Percentiles rank a stretch among this genome's conserved stretches.
Conservation (phyloP, 2,113 vertebrate species). For the Phylloscopus trochilus region DNA sequence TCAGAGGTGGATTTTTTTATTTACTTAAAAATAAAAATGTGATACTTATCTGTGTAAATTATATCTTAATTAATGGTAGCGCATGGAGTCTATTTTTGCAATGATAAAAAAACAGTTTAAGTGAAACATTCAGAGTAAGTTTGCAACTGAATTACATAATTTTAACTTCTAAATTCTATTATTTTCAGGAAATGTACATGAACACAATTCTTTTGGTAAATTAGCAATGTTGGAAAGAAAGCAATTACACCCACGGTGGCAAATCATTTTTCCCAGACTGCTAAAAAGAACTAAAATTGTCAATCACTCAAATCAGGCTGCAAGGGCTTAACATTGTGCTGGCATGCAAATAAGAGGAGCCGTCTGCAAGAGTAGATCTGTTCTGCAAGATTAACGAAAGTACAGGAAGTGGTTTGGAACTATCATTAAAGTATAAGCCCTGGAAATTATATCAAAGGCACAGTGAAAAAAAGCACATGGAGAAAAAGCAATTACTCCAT, state of each 20-base stretch:
- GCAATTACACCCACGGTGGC: slow-evolving; percentile 28
- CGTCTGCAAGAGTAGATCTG: slow-evolving; percentile 25
- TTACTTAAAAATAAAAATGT: not conserved
- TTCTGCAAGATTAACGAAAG: not conserved
- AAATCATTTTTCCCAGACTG: slow-evolving; percentile 51
- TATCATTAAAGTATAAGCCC: slow-evolving; percentile 16
- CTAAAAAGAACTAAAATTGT: slow-evolving; percentile 47
- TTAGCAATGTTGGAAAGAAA: slow-evolving; percentile 39
- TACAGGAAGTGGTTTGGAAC: not conserved
- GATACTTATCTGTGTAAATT: not conserved
- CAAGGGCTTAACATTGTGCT: slow-evolving; percentile 38
- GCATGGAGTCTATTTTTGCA: not conserved
- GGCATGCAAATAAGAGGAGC: slow-evolving; percentile 27
- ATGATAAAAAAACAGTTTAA: not conserved
- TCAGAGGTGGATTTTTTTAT: not conserved
- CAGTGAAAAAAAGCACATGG: not conserved
- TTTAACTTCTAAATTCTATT: slow-evolving; percentile 28
- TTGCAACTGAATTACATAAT: slow-evolving; percentile 11
- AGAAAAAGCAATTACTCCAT: not conserved
- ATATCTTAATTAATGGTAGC: not conserved
- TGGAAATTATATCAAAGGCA: not conserved
- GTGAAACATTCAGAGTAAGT: not conserved
- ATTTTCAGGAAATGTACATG: not conserved
- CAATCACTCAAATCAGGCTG: slow-evolving; percentile 34
- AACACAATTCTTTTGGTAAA: slow-evolving; percentile 47